Base-by-base conservation (phyloP, 2,797 vertebrate species). In the Geotrypetes seraphini region DNA sequence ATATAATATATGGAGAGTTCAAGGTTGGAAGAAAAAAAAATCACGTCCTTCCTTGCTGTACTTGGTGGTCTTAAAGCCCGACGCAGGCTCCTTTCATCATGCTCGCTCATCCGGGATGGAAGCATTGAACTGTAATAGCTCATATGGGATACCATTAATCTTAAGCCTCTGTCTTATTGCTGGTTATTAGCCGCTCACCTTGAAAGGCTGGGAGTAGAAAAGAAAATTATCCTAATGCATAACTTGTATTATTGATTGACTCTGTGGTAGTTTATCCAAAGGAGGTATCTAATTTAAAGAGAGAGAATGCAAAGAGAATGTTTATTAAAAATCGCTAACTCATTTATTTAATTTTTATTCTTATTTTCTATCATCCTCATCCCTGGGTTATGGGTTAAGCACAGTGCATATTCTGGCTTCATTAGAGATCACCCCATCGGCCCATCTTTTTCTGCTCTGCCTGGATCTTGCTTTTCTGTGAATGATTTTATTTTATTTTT, bases 121-220 rank as follows among this genome's bases (percentile, higher is more conserved):
- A 53, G 53, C 15, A 19, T 47, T 47, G 56, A 62, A 28, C 53
- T 57, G 56, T 62, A 61, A 36, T 7, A 19, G 43, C 56, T 25
- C 38, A 43, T 27, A 12, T 38, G 54, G 39, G 34, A 31, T 48
- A 31, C 34, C 36, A 60, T 72, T 59, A 50, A 68, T 71, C 59
- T 69, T 36, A 44, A 61, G 39, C 31, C 59, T 47, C 41, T 44
- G 58, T 47, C 38, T 50, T 47, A 41, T 12, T 56, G 36, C 50
- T 49, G 31, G 47, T 61, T 66, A 60, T 68, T 74, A 67, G 50
- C 45, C 28, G 19, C 43, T 79, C 57, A 54, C 65, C 60, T 78
- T 73, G 71, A 77, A 66, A 65, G 60, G 12, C 25, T 23, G 23
- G 49, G 59, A 69, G 43, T 53, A 56, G 60, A 69, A 65, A 57